phyloP scores from a whole-genome alignment of 2,888 invertebrate genomes.

The Leptopilina drosophilae region DNA sequence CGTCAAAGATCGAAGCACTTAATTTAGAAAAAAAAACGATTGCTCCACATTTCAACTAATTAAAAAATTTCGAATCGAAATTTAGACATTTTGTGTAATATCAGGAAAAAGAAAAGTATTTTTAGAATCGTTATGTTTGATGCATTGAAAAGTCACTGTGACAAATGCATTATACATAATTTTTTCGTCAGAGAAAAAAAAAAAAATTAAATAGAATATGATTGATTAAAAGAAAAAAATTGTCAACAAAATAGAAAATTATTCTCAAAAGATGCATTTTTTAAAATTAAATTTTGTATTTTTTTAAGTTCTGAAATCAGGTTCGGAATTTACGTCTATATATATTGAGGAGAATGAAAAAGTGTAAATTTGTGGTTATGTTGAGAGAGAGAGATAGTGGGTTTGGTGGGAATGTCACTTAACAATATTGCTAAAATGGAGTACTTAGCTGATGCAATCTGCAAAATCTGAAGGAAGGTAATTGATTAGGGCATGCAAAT shows the following conservation, averaged over 20 bases:
- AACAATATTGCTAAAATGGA: conserved; percentile 39
- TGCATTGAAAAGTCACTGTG: conserved; percentile 34
- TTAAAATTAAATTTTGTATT: neutral
- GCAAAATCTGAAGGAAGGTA: conserved; percentile 10
- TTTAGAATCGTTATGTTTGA: conserved; percentile 36
- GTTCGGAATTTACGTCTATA: neutral
- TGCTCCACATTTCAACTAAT: too few relatives aligned
- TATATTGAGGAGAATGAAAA: neutral
- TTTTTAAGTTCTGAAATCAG: neutral
- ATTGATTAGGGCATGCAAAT: conserved; percentile 30
- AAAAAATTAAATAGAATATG: neutral
- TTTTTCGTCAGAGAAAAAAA: conserved; percentile 25
- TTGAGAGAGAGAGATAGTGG: conserved; percentile 1
- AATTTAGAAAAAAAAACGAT: too few relatives aligned
- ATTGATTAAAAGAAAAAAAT: neutral
- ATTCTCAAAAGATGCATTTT: neutral
- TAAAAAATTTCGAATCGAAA: too few relatives aligned
- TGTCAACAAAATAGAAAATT: neutral
- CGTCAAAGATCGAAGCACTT: too few relatives aligned
- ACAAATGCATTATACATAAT: conserved; percentile 33
- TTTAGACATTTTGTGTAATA: conserved; percentile 27
- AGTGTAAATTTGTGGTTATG: conserved; percentile 28
- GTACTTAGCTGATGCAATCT: conserved; percentile 37
- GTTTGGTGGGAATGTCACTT: conserved; percentile 29
- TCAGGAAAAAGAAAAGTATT: conserved; percentile 25